A percentile compares a stretch with the other conserved stretches of the same genome.
Conservation (phyloP, 2,113 vertebrate genomes). For the Sinocyclocheilus grahami region DNA sequence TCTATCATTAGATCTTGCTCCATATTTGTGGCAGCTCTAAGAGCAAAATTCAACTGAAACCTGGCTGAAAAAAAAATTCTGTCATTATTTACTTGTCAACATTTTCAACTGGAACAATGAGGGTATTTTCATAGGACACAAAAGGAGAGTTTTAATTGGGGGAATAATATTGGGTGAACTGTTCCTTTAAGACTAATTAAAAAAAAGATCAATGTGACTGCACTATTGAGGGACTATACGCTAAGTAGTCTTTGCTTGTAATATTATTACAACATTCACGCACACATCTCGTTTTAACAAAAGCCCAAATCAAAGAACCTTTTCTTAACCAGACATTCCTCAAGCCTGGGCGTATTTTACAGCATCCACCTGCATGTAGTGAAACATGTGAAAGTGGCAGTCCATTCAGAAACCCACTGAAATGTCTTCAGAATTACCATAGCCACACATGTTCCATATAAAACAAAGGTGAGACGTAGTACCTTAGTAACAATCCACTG, state of each 20-base stretch:
- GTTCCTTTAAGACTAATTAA: not conserved
- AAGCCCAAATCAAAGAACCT: not conserved
- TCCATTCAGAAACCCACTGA: not conserved
- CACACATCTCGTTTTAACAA: constrained; percentile 10
- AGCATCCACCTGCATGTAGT: constrained; percentile 48
- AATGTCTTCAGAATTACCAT: not conserved
- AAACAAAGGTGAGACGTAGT: constrained; percentile 36
- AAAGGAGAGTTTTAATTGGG: not conserved
- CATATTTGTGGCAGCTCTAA: not conserved
- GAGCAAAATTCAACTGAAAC: not conserved
- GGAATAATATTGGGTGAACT: not conserved
- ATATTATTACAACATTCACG: not conserved
- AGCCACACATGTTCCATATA: not conserved
- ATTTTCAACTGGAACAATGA: no score
- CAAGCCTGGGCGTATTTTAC: constrained; percentile 45
- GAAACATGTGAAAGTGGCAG: constrained; percentile 33
- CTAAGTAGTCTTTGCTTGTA: not conserved
- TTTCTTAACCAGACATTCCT: not conserved
- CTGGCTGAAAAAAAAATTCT: no score
- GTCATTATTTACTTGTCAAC: no score
- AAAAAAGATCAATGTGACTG: not conserved
- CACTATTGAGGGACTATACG: not conserved
- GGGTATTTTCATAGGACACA: not conserved
- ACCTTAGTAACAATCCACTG: no score
- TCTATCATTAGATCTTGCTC: not conserved